Base-by-base conservation (phyloP, 1,140 invertebrate genomes). In the Drosophila micromelanica region DNA sequence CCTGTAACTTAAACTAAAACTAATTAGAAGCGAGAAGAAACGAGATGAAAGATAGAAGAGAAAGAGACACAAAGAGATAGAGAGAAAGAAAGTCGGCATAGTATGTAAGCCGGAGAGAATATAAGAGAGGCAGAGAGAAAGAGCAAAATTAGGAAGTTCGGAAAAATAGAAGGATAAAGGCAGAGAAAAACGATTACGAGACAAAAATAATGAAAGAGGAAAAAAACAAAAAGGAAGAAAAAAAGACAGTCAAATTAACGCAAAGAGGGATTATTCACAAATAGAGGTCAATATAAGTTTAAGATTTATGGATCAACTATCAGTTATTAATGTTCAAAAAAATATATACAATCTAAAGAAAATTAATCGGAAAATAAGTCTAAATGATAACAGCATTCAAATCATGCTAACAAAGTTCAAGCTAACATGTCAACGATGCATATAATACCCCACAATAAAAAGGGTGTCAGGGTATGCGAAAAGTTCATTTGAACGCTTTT, bases 401-500 rank as follows among this genome's bases (percentile, higher is more conserved):
- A 3, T 23, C 20, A 23, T 23, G 20, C 3, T 23, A 23, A 3
- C 3, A 3, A 23, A 23, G 20, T 23, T 23, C 4, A 32, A 32
- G 7, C 30, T 17, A 17, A 17, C 17, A 32, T 8, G 7, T 2
- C 6, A 5, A 32, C 0, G 6, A 7, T 7, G 0, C 32, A 8
- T 8, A 55, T 27, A 13, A 43, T 43, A 30, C 30, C 57, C 42
- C 30, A 23, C 7, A 2, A 27, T 0, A 42, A 13, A 45, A 54
- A 35, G 38, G 48, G 13, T 52, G 17, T 38, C 40, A 43, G 54
- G 35, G 63, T 68, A 46, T 48, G 43, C 46, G 60, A 73, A 86
- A 87, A 87, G 84, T 82, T 87, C 70, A 86, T 86, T 86, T 86
- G 78, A 86, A 87, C 73, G 81, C 79, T 87, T 87, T 87, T 82